Evolutionary conservation across 2,797 vertebrate genomes (phyloP), one percentile per base, ranked within the genome.

Genomic region (Toxotes lorentzi): DNA sequence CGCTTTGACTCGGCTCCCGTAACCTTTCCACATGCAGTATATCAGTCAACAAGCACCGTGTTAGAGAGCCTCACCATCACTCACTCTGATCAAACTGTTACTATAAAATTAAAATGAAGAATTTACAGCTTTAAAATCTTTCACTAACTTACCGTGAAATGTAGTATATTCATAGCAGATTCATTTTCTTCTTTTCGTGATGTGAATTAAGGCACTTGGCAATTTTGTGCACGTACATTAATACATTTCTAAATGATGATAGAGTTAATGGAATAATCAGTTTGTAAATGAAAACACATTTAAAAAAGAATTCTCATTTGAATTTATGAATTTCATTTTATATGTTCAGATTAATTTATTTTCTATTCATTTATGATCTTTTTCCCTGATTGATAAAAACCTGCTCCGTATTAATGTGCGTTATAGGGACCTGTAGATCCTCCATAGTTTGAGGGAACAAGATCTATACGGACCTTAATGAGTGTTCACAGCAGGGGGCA

Each of bases 381-480:
- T 45, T 16, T 16, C 19, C 40, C 54, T 27, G 24, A 54, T 32
- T 71, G 4, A n/a, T 23, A 11, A 50, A 50, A 10, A 61, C 1
- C 13, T 16, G 24, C 5, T 57, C 56, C 51, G 41, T 69, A 34
- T 51, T 51, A 14, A 38, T 60, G 4, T 17, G 69, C 13, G 38
- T 35, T 70, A 3, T 34, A 40, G 13, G 4, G 3, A 69, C 57
- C 41, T 66, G 58, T 54, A 13, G 54, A 35, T 73, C 61, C 40
- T 65, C 67, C 4, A 5, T 56, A 51, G 73, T 35, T 88, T 68
- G 38, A 63, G 17, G 77, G 62, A 85, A 57, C 32, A 62, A 67
- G 83, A 90, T 89, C 82, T 79, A 76, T 87, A 70, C 3, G 4
- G 17, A 70, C 54, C 76, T 63, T 92, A 89, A 93, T 93, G 89